phyloP scores from a whole-genome alignment of 2,113 vertebrate genomes.

The Sminthopsis crassicaudata region DNA sequence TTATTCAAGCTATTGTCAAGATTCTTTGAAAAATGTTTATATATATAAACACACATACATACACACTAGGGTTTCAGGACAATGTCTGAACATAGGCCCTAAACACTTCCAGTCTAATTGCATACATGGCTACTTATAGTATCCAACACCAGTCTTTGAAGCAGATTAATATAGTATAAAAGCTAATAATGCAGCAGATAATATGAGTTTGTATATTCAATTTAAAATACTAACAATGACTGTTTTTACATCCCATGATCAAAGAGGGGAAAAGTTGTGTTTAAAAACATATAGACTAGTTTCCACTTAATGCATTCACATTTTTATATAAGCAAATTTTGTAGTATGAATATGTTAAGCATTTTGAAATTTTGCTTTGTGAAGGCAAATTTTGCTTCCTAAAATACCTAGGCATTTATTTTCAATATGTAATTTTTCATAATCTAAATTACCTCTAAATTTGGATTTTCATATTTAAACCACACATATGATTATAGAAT shows the following conservation, averaged over 20 bases:
- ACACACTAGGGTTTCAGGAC: not conserved
- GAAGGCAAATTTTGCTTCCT: conserved; percentile 29
- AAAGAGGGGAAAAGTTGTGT: conserved; percentile 13
- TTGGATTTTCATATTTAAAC: conserved; percentile 30
- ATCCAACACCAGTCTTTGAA: not conserved
- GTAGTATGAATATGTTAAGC: not conserved
- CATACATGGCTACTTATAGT: not conserved
- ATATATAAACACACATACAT: too few species aligned
- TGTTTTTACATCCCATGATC: not conserved
- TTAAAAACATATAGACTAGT: not conserved
- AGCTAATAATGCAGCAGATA: conserved; percentile 14
- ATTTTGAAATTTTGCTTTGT: not conserved
- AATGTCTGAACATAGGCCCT: not conserved
- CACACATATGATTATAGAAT: conserved; percentile 11
- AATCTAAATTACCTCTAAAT: conserved; percentile 37
- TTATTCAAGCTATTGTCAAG: not conserved
- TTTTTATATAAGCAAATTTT: conserved; percentile 30
- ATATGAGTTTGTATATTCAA: not conserved
- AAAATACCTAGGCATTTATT: conserved; percentile 52
- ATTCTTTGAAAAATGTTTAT: not conserved
- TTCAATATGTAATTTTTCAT: conserved; percentile 44
- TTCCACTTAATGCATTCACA: conserved; percentile 23
- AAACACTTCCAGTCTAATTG: not conserved
- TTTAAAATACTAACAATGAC: not conserved
- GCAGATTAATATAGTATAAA: not conserved